These are phyloP conservation scores for Scolopax rusticola DNA, from an alignment of 2,797 vertebrate species.

Conservation along the genomic window DNA sequence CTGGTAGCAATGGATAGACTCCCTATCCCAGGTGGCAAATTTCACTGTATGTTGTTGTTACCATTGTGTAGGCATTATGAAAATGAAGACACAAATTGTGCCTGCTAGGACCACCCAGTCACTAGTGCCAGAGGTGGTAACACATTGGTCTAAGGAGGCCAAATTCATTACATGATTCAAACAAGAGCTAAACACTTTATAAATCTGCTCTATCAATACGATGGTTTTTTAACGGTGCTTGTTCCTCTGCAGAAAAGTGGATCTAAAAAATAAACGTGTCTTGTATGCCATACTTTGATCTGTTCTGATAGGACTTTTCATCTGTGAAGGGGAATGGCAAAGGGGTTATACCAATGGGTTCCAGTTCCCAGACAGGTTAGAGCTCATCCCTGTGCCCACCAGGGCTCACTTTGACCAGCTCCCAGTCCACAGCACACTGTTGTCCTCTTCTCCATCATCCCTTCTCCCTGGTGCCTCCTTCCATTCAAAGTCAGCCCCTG, in stretches of 20 bases:
- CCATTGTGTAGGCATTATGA: neutral
- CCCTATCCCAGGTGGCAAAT: neutral
- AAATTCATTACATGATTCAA: neutral
- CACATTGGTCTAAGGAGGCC: neutral
- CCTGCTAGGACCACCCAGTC: neutral
- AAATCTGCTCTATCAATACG: neutral
- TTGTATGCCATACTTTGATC: neutral
- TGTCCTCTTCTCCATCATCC: neutral
- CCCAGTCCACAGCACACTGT: neutral
- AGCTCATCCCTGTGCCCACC: neutral
- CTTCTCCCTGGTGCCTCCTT: neutral
- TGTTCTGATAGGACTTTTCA: neutral
- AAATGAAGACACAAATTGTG: neutral
- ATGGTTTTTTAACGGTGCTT: neutral
- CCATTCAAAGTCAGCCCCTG: neutral
- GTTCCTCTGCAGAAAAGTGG: neutral
- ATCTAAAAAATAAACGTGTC: neutral
- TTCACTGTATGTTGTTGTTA: neutral
- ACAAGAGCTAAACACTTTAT: neutral
- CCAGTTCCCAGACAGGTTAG: neutral
- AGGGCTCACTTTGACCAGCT: neutral
- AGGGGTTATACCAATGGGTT: neutral
- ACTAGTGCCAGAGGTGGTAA: neutral
- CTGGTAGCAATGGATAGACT: neutral
- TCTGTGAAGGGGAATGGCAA: neutral